These are phyloP conservation scores for Hemibagrus wyckioides DNA, from an alignment of 2,113 vertebrate genomes.

Conservation along the genomic window DNA sequence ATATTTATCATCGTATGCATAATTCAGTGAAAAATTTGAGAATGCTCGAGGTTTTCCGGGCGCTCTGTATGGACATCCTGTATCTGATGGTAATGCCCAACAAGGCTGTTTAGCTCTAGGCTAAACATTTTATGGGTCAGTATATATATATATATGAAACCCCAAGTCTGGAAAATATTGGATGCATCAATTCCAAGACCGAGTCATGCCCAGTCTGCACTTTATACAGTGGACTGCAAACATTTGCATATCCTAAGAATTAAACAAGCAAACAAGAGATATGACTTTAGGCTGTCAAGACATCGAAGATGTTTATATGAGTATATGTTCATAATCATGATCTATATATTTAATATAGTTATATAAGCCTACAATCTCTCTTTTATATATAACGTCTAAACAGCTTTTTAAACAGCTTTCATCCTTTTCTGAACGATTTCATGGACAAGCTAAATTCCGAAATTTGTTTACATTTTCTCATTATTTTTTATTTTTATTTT, in stretches of 20 bases:
- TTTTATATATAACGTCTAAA: not conserved
- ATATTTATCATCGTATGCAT: conserved; percentile 63
- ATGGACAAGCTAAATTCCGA: not conserved
- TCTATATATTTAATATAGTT: too few species aligned
- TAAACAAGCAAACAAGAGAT: not conserved
- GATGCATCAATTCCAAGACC: not conserved
- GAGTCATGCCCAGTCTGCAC: not conserved
- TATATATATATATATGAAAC: not conserved
- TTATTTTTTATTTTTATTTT: not conserved
- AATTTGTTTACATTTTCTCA: not conserved
- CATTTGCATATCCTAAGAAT: not conserved
- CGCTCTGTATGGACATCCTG: not conserved
- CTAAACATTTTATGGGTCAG: not conserved
- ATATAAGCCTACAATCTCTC: not conserved
- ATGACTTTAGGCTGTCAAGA: too few species aligned
- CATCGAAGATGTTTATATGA: not conserved
- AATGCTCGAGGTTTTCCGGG: conserved; percentile 66
- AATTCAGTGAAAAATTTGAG: conserved; percentile 92
- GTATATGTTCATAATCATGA: too few species aligned
- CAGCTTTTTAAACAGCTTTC: not conserved
- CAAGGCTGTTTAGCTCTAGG: not conserved
- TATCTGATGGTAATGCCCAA: not conserved
- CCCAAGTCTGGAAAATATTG: not conserved
- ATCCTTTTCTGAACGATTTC: not conserved
- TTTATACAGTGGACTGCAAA: not conserved